Conservation (phyloP, 2,113 vertebrate species). For the Felis chaus region DNA sequence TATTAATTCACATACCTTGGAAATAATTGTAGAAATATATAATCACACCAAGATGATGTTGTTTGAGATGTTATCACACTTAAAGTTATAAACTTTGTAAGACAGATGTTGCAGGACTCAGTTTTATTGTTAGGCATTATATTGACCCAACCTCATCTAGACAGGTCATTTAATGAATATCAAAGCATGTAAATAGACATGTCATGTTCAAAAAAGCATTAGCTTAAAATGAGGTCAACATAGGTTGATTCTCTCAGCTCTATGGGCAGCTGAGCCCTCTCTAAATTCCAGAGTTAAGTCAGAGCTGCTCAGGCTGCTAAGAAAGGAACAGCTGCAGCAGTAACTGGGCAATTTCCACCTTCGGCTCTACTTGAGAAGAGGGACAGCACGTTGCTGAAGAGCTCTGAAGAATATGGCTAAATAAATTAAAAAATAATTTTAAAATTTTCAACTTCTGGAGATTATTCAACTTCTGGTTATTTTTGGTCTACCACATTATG, state of each 20-base stretch:
- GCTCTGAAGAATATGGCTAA: background rate
- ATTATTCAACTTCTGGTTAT: background rate
- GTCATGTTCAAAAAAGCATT: background rate
- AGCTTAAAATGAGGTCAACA: conserved; percentile 26
- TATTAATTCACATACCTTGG: background rate
- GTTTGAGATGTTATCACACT: background rate
- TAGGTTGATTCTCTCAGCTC: conserved; percentile 1
- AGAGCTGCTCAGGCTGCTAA: background rate
- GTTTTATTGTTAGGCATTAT: background rate
- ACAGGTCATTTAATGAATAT: conserved; percentile 13
- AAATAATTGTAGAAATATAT: background rate
- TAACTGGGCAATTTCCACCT: background rate
- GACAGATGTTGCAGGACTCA: background rate
- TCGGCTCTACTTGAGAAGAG: background rate
- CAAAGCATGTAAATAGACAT: background rate
- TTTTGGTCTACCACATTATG: background rate
- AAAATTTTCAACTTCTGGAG: background rate
- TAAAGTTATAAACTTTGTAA: background rate
- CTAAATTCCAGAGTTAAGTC: background rate
- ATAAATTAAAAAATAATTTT: background rate
- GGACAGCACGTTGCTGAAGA: background rate
- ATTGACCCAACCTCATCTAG: background rate
- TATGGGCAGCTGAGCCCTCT: background rate
- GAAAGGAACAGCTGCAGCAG: background rate
- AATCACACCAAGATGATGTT: background rate